These are phyloP conservation scores for Laterallus jamaicensis DNA, from an alignment of 2,113 vertebrate genomes.

Conservation along the genomic window DNA sequence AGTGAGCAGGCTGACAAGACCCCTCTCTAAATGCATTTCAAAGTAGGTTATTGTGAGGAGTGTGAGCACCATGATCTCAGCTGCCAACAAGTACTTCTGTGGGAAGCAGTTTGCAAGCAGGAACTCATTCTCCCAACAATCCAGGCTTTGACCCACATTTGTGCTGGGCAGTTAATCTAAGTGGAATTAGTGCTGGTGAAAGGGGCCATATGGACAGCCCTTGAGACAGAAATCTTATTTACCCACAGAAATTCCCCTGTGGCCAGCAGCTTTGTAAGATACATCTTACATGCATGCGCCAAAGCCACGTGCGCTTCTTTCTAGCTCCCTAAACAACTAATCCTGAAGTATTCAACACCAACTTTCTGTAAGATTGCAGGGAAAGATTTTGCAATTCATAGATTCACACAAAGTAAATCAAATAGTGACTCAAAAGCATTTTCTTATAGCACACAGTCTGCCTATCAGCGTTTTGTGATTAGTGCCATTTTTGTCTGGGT, in stretches of 20 bases:
- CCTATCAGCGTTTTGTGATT: background rate
- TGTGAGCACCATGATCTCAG: conserved; percentile 36
- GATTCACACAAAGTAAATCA: background rate
- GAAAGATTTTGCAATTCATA: background rate
- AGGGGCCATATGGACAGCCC: conserved; percentile 55
- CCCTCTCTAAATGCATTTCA: conserved; percentile 47
- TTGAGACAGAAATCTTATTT: conserved; percentile 57
- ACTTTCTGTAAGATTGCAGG: background rate
- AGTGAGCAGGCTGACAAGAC: conserved; percentile 39
- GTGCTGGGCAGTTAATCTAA: conserved; percentile 54
- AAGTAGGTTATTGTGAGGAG: conserved; percentile 50
- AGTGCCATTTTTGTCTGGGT: background rate
- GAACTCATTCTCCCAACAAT: conserved; percentile 46
- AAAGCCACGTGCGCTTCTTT: conserved; percentile 9
- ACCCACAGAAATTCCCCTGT: conserved; percentile 43
- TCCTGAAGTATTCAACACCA: background rate
- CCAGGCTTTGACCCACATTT: conserved; percentile 59
- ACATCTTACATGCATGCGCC: background rate
- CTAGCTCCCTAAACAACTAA: conserved; percentile 25
- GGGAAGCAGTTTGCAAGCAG: conserved; percentile 24
- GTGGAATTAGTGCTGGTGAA: conserved; percentile 64
- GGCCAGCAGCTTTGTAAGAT: background rate
- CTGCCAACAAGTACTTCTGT: conserved; percentile 50
- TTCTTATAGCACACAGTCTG: background rate
- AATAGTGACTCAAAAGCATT: background rate